Evolutionary conservation across 30 jellyfish, hydroid and myxozoan genomes (phyloP), one percentile per base, ranked within the genome.

Genomic region (Aurelia aurita complex sp. Pacific): DNA sequence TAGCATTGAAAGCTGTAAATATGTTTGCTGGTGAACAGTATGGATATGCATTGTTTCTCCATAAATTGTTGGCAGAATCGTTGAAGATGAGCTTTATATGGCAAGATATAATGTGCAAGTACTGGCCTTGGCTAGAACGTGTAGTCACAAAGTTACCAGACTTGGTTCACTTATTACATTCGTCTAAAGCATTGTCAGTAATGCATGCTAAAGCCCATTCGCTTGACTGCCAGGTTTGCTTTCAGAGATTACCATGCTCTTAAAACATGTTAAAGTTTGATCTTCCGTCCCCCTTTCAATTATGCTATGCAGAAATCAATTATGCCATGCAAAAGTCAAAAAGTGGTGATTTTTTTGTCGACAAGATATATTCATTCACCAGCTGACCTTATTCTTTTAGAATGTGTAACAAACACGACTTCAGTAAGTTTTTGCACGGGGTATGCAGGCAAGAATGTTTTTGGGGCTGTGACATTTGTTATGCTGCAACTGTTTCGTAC

Each of bases 21-120:
- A 80, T 64, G 81, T 80, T 80, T 65, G 89, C 89, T 80, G 89
- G 89, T 9, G 89, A 80, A 57, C 89, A 80, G 42, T 80, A 80
- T 80, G 89, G 89, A 38, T 80, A 80, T 65, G 89, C 89, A 42
- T 80, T 80, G 40, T 80, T 80, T 53, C 79, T 80, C 59, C 89
- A 80, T 55, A 46, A 80, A 32, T 38, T 66, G 23, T 35, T 80
- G 67, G 63, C 67, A 15, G 81, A 19, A 17, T 29, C 86, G 50
- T 29, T 80, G 23, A 67, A 51, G 55, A 80, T 80, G 73, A 40
- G 75, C 36, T 78, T 63, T 78, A 35, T 64, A 63, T 63, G 88
- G 89, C 89, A 80, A 70, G 75, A 80, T 43, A 80, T 80, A 42
- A 85, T 85, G 94, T 72, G 94, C 61, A 85, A 73, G 42, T 75